phyloP scores from a whole-genome alignment of 2,113 vertebrate genomes.

The Isichthys henryi region DNA sequence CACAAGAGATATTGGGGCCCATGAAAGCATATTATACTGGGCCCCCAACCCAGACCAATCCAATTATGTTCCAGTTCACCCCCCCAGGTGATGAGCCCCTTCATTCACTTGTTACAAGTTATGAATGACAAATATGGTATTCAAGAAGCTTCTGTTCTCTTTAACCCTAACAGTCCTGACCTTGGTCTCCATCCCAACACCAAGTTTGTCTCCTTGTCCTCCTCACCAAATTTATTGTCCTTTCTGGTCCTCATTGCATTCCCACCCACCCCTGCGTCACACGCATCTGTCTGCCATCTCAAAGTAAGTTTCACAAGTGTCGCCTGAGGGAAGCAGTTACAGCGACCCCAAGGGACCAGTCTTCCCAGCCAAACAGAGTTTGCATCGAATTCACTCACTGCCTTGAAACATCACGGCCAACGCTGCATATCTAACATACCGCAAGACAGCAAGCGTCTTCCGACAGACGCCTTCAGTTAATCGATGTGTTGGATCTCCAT shows the following conservation, averaged over 20 bases:
- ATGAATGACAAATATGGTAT: background rate
- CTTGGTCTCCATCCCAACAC: background rate
- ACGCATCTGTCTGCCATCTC: background rate
- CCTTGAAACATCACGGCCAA: background rate
- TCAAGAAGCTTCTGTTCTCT: background rate
- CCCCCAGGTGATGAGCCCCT: too few species aligned
- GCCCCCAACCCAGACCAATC: background rate
- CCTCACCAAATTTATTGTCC: background rate
- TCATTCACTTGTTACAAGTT: background rate
- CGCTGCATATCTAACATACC: background rate
- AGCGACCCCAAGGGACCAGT: background rate
- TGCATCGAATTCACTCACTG: background rate
- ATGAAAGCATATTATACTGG: background rate
- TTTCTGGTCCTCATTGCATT: background rate
- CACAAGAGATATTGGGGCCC: background rate
- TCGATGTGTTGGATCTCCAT: background rate
- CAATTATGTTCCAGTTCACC: background rate
- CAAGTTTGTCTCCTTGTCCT: background rate
- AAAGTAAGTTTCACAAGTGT: background rate
- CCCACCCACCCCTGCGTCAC: background rate
- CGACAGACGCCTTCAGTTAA: background rate
- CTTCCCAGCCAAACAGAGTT: background rate
- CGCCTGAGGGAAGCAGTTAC: background rate
- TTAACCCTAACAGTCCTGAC: background rate
- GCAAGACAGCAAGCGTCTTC: background rate